Base-by-base conservation (phyloP, 2,888 invertebrate species). In the Tillus elongatus region DNA sequence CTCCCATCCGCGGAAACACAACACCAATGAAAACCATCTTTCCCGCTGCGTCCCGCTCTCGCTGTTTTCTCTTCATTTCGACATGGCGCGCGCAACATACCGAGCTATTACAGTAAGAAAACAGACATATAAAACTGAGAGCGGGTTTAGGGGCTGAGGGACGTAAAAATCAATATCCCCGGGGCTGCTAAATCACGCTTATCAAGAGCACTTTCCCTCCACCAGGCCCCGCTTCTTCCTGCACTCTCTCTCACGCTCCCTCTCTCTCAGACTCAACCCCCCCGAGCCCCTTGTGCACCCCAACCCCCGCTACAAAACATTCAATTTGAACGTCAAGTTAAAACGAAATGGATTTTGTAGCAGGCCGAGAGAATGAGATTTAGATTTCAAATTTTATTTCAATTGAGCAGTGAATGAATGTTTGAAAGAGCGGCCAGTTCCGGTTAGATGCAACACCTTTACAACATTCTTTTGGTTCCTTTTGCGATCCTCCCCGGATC, bases 161-260 rank as follows among this genome's bases (percentile, higher is more conserved):
- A 61, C 64, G 65, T 63, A 67, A 68, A 69, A 67, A 67, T 67
- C 67, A 67, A 67, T 67, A 67, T 77, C 77, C 77, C 70, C 75
- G 75, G 77, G 77, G 77, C 77, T 77, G 77, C 77, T 78, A 79
- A 79, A 79, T 78, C 79, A 78, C 77, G 77, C 68, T 68, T 67
- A 67, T 68, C 68, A 68, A 68, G 67, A 68, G 67, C 65, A 67
- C 65, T 66, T 66, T 64, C 62, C 61, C 63, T 61, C 57, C 55
- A 45, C 51, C 41, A 19, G 43, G 46, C 46, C 43, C 43, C 45
- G 39, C 39, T 26, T 41, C 24, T 19, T 19, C 24, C 24, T 19
- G 24, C 33, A 40, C 40, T 58, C 53, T 61, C 62, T 67, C 68
- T 65, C 64, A 58, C 64, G 65, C 49, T 28, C 24, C 42, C 43